Conservation (phyloP, 2,113 vertebrate species). For the Agapornis roseicollis region DNA sequence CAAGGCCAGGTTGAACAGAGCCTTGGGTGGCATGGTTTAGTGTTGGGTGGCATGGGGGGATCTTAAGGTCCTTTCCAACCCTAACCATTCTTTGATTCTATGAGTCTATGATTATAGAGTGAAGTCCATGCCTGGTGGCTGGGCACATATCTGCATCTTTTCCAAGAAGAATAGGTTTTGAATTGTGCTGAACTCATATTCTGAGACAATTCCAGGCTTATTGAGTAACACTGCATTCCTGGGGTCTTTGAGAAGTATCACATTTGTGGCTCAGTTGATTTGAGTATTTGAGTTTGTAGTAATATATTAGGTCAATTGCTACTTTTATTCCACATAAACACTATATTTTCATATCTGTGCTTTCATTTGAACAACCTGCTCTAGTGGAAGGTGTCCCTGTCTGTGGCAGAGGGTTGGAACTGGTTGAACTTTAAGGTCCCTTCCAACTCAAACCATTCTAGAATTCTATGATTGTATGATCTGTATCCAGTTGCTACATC, state of each 20-base stretch:
- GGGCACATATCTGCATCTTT: background rate
- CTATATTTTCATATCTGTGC: background rate
- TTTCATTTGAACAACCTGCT: background rate
- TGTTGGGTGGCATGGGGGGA: too few species aligned
- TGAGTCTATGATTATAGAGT: background rate
- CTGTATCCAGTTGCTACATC: background rate
- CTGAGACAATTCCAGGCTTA: background rate
- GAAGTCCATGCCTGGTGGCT: accelerated
- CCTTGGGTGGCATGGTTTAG: too few species aligned
- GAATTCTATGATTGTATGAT: background rate
- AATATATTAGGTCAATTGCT: background rate
- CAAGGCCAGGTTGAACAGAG: too few species aligned
- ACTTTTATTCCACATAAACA: background rate
- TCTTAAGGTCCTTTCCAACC: too few species aligned
- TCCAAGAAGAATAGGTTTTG: background rate
- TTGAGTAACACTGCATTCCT: background rate
- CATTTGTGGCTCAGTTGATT: background rate
- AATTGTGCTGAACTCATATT: background rate
- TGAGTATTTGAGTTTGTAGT: background rate
- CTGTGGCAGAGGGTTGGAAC: background rate
- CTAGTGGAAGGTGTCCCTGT: background rate
- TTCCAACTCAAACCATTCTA: background rate
- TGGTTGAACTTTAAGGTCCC: background rate
- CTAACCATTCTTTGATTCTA: too few species aligned
- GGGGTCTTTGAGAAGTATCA: background rate